Percentiles rank a stretch among this genome's conserved stretches.
Evolutionary conservation across 1,140 invertebrate species (phyloP).

Genomic region (Drosophila funebris): DNA sequence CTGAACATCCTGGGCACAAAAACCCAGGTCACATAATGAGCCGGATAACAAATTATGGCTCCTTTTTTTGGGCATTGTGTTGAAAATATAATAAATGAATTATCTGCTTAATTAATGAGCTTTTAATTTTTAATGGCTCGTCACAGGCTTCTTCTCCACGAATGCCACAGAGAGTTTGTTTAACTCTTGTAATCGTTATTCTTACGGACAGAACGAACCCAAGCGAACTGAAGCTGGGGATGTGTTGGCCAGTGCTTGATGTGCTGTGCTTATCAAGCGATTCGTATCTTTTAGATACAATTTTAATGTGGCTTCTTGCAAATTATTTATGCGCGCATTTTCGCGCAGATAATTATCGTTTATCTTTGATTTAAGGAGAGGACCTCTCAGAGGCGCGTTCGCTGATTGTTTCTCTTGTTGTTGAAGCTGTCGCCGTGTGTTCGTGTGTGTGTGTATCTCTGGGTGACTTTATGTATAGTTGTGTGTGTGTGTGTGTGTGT

Average conservation of each 20-base stretch:
- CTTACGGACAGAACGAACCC: slow-evolving; percentile 1
- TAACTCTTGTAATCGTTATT: slow-evolving; percentile 43
- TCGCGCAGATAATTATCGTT: slow-evolving; percentile 83
- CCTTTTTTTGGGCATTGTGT: slow-evolving; percentile 57
- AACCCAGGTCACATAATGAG: slow-evolving; percentile 57
- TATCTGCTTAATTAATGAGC: slow-evolving; percentile 82
- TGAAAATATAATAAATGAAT: slow-evolving; percentile 83
- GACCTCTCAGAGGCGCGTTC: slow-evolving; percentile 46
- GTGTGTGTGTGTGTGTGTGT: slow-evolving; percentile 1
- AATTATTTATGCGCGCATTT: slow-evolving; percentile 83
- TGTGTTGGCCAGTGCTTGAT: slow-evolving; percentile 11
- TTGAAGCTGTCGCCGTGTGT: slow-evolving; percentile 35
- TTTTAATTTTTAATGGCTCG: slow-evolving; percentile 82
- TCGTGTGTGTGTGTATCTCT: not conserved
- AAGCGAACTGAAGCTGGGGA: not conserved
- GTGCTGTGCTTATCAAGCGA: slow-evolving; percentile 57
- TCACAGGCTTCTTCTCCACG: slow-evolving; percentile 49
- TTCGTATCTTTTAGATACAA: slow-evolving; percentile 79
- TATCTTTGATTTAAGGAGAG: slow-evolving; percentile 82
- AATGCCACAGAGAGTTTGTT: slow-evolving; percentile 49
- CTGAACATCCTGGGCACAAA: slow-evolving; percentile 1
- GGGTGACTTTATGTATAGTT: not conserved
- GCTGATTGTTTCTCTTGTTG: slow-evolving; percentile 40
- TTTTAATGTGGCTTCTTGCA: slow-evolving; percentile 83
- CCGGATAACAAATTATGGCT: slow-evolving; percentile 69